Base-by-base conservation (phyloP, 2,888 invertebrate genomes). In the Diplolepis rosae region DNA sequence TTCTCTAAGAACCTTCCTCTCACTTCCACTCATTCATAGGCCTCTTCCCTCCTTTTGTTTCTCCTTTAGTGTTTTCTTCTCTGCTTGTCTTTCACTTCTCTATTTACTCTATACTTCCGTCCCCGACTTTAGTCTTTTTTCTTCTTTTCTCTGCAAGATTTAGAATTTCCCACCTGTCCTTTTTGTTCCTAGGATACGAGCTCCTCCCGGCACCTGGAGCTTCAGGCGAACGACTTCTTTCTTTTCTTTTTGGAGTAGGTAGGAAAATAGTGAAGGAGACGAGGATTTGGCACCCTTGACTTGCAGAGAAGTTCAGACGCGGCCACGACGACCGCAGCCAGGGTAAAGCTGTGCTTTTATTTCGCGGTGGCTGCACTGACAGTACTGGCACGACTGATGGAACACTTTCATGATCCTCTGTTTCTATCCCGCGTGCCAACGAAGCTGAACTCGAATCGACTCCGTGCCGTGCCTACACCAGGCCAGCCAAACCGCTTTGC, bases 401-500 rank as follows among this genome's bases (percentile, higher is more conserved):
- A 22, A 39, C 61, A 61, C 61, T 61, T 39, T 61, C 61, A 61
- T 39, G 61, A 61, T 61, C 39, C 56, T 56, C 18, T 35, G 30
- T 35, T 35, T 56, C 28, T 30, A 30, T 54, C 54, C 61, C 39
- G 61, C 61, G 61, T 61, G 61, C 61, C 61, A 61, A 61, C 61
- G 61, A 61, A 24, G 61, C 39, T 61, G 22, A 61, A 35, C 35
- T 54, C 54, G 24, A 61, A 39, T 61, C 61, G 39, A 61, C 61
- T 61, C 35, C 30, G 32, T 30, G 22, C 52, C 28, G 56, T 32
- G 32, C 11, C 39, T 27, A 35, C 54, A 39, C 61, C 24, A 39
- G 61, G 61, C 35, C 61, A 61, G 61, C 61, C 61, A 61, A 61
- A 61, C 61, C 61, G 61, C 61, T 61, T 61, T 61, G 61, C 61